These are phyloP conservation scores for Melinopterus prodromus DNA, from an alignment of 2,888 invertebrate genomes.

Conservation along the genomic window DNA sequence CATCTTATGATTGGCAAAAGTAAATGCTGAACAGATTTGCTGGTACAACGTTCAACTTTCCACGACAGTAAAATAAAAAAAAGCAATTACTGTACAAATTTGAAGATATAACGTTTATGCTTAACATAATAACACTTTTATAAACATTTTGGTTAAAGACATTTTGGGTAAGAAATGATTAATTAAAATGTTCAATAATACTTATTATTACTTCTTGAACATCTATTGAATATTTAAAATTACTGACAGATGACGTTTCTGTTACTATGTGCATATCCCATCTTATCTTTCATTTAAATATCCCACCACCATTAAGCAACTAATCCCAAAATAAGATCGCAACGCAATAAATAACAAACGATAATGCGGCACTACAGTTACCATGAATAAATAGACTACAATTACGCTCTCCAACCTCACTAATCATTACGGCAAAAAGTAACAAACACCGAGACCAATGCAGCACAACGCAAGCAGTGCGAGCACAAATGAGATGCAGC, in stretches of 20 bases:
- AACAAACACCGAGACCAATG: background rate
- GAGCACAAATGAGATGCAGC: background rate
- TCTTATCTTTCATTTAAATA: background rate
- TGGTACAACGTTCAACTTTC: too few relatives aligned
- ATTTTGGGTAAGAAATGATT: too few relatives aligned
- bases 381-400: background rate
- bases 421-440: background rate
- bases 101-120: too few relatives aligned
- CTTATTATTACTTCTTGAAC: background rate
- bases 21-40: too few relatives aligned
- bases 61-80: too few relatives aligned
- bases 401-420: too few relatives aligned
- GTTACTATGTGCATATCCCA: background rate
- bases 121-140: too few relatives aligned
- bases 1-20: too few relatives aligned
- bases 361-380: background rate
- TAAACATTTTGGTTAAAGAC: too few relatives aligned
- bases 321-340: background rate
- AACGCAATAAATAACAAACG: background rate
- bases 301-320: background rate
- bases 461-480: background rate
- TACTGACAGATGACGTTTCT: background rate
- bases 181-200: slow-evolving; percentile 5
- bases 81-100: too few relatives aligned
- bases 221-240: background rate